A percentile compares a stretch with the other conserved stretches of the same genome.
Evolutionary conservation across 2,113 vertebrate species (phyloP).

Genomic region (Nematolebias whitei): DNA sequence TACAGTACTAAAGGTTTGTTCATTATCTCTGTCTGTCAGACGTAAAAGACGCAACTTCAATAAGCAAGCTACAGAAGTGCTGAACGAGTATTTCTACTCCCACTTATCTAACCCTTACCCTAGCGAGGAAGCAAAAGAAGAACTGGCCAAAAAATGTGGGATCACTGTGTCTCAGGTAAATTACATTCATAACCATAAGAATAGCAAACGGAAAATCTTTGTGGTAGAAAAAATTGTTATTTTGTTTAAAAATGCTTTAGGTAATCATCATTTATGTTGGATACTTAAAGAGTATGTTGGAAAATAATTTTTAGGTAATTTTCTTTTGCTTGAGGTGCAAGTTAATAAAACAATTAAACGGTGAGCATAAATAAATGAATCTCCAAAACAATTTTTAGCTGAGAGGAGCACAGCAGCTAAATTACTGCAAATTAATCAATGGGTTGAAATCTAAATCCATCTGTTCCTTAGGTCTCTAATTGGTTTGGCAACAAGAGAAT

Average conservation of each 20-base stretch:
- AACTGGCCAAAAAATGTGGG: constrained; percentile 88
- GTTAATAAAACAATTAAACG: too few relatives aligned
- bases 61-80: constrained; percentile 90
- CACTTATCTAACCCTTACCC: constrained; percentile 92
- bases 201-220: background rate
- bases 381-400: too few relatives aligned
- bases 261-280: background rate
- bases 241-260: background rate
- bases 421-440: constrained; percentile 11
- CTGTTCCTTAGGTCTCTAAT: constrained; percentile 85
- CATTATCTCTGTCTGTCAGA: constrained; percentile 59
- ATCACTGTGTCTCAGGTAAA: constrained; percentile 90
- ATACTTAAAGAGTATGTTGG: background rate
- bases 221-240: background rate
- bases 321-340: background rate
- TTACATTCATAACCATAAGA: background rate
- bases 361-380: background rate
- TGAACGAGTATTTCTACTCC: constrained; percentile 93
- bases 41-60: constrained; percentile 90
- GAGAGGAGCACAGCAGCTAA: background rate
- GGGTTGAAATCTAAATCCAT: constrained; percentile 2
- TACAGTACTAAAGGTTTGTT: constrained; percentile 21
- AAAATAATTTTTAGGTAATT: background rate
- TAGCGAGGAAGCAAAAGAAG: constrained; percentile 92
- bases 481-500: constrained; percentile 95